Conservation (phyloP, 2,888 invertebrate species). For the Nomada lathburiana region DNA sequence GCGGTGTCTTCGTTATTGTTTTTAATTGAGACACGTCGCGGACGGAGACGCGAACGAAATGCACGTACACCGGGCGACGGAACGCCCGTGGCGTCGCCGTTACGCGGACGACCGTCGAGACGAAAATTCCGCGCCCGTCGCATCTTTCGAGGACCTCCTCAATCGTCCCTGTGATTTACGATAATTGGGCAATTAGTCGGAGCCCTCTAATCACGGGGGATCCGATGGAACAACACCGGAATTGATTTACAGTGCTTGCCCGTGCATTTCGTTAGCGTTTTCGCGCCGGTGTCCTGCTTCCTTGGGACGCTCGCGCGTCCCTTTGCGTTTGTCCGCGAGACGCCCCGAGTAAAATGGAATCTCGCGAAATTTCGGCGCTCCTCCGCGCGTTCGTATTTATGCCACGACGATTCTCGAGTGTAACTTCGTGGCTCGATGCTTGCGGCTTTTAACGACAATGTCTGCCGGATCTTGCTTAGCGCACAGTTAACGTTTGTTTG, state of each 20-base stretch:
- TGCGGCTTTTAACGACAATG: slow-evolving; percentile 40
- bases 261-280: background rate
- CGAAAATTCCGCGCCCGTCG: slow-evolving; percentile 24
- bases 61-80: background rate
- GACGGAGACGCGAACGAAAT: slow-evolving; percentile 14
- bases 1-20: slow-evolving; percentile 60
- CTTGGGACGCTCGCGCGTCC: background rate
- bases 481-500: slow-evolving; percentile 24
- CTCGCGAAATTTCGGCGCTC: background rate
- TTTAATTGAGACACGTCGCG: slow-evolving; percentile 62
- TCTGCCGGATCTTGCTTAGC: slow-evolving; percentile 34
- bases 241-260: slow-evolving; percentile 41
- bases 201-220: slow-evolving; percentile 34
- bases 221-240: slow-evolving; percentile 26
- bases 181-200: slow-evolving; percentile 43
- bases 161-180: slow-evolving; percentile 38
- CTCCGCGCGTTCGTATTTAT: slow-evolving; percentile 27
- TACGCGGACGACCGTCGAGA: background rate
- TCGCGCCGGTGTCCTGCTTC: background rate
- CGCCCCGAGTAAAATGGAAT: background rate
- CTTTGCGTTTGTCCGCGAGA: background rate
- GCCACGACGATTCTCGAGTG: slow-evolving; percentile 32
- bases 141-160: slow-evolving; percentile 19
- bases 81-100: background rate
- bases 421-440: slow-evolving; percentile 29